phyloP scores from a whole-genome alignment of 53 echinoderm and acorn worm genomes.

The Hippasteria phrygiana region DNA sequence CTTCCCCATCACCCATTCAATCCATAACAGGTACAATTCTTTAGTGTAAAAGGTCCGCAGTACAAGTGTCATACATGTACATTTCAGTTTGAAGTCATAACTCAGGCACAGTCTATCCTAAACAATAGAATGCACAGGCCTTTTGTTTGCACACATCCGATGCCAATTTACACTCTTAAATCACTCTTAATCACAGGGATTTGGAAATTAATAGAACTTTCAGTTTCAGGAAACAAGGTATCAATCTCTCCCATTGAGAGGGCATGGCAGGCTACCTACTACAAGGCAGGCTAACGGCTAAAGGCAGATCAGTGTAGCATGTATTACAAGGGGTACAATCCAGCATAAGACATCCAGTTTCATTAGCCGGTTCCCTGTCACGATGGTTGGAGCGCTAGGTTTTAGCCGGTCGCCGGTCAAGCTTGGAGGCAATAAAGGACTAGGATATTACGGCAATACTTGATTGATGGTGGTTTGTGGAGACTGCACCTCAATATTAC shows the following conservation, averaged over 20 bases:
- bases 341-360: slow-evolving; percentile 61
- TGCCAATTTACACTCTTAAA: slow-evolving; percentile 37
- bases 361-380: slow-evolving; percentile 59
- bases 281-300: slow-evolving; percentile 26
- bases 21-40: too few species aligned
- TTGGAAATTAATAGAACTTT: slow-evolving; percentile 58
- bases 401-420: slow-evolving; percentile 5
- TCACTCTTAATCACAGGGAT: slow-evolving; percentile 56
- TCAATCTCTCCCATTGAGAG: slow-evolving; percentile 17
- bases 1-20: neutral
- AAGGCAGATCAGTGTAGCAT: slow-evolving; percentile 19
- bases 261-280: neutral
- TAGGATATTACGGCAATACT: slow-evolving; percentile 36
- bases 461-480: slow-evolving; percentile 37
- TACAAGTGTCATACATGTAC: neutral
- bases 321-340: slow-evolving; percentile 46
- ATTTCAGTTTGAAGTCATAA: neutral
- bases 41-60: neutral
- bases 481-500: slow-evolving; percentile 52
- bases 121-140: slow-evolving; percentile 14
- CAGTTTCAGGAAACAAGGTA: slow-evolving; percentile 49
- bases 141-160: slow-evolving; percentile 41
- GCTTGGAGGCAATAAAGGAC: slow-evolving; percentile 50
- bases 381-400: slow-evolving; percentile 5
- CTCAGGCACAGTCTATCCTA: neutral